Evolutionary conservation across 2,888 invertebrate species (phyloP).

Genomic region (Andrena bucephala): DNA sequence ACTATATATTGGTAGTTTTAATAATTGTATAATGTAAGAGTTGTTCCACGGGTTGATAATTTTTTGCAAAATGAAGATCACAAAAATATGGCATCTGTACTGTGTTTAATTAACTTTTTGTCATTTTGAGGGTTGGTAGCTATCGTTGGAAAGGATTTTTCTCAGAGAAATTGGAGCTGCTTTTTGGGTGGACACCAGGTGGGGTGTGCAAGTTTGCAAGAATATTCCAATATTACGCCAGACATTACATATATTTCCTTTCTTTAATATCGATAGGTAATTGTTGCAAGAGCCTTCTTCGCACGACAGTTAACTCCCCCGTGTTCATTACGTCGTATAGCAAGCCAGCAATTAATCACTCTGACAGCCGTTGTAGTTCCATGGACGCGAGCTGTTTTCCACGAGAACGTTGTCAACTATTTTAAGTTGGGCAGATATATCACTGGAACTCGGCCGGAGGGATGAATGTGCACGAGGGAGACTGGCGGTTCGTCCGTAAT

Average conservation of each 20-base stretch:
- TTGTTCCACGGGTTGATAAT: too few relatives aligned
- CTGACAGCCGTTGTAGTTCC: slow-evolving; percentile 27
- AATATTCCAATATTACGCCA: background rate
- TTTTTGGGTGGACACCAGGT: background rate
- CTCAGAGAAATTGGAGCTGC: background rate
- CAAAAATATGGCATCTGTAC: too few relatives aligned
- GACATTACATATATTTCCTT: slow-evolving; percentile 5
- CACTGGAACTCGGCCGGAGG: background rate
- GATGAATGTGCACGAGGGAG: background rate
- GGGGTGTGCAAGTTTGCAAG: background rate
- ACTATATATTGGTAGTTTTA: too few relatives aligned
- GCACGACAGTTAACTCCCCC: slow-evolving; percentile 17
- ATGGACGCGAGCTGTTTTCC: slow-evolving; percentile 17
- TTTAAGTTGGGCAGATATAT: slow-evolving; percentile 45
- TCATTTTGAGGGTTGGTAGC: too few relatives aligned
- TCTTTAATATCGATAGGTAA: slow-evolving; percentile 44
- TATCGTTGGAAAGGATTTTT: background rate
- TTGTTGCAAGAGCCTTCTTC: slow-evolving; percentile 19
- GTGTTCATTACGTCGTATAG: slow-evolving; percentile 19
- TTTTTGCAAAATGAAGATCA: too few relatives aligned
- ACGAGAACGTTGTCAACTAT: slow-evolving; percentile 43
- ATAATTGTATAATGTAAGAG: too few relatives aligned
- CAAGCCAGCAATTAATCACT: slow-evolving; percentile 52
- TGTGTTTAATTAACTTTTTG: too few relatives aligned
- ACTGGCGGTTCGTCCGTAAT: slow-evolving; percentile 18